Base-by-base conservation (phyloP, 1,140 invertebrate species). In the Cryptotermes secundus region DNA sequence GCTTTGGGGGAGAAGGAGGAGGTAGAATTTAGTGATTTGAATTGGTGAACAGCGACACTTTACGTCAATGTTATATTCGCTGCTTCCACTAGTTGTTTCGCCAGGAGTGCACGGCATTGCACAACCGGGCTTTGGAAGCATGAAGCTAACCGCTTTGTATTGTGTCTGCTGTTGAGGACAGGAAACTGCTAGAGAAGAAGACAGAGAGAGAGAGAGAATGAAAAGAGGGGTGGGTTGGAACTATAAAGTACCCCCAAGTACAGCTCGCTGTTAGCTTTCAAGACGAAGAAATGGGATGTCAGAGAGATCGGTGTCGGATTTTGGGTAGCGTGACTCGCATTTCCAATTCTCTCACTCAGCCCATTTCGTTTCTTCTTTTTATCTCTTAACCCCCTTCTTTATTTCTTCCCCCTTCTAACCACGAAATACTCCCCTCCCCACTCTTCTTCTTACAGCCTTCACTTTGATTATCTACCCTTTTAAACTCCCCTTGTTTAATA, bases 1-100 rank as follows among this genome's bases (percentile, higher is more conserved):
- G 45, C 14, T 19, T 4, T 72, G n/a, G 59, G n/a, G 26, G 22
- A 49, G 38, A 16, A 26, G 59, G 59, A 6, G 53, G 12, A n/a
- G 53, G 59, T 72, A n/a, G 59, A 72, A 72, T 72, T 72, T 72
- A 72, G 59, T 72, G 59, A 72, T 72, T 72, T 72, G 59, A 72
- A 72, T 72, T 72, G 59, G 59, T 72, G 59, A 72, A 72, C 59
- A 72, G 59, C 26, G n/a, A 72, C 59, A 72, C 59, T n/a, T 72
- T 72, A 72, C 59, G 59, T 72, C 59, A 26, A 31, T 72, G 59
- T 72, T 72, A 72, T 72, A 72, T 31, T 72, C 59, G 26, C 26
- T 72, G n/a, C n/a, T 72, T 72, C 59, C 31, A 72, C 59, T 59
- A 22, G 53, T 65, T 65, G 59, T 72, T 72, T 72, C 59, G 59